Evolutionary conservation across 2,113 vertebrate genomes (phyloP).

Genomic region (Ammodytes dubius): DNA sequence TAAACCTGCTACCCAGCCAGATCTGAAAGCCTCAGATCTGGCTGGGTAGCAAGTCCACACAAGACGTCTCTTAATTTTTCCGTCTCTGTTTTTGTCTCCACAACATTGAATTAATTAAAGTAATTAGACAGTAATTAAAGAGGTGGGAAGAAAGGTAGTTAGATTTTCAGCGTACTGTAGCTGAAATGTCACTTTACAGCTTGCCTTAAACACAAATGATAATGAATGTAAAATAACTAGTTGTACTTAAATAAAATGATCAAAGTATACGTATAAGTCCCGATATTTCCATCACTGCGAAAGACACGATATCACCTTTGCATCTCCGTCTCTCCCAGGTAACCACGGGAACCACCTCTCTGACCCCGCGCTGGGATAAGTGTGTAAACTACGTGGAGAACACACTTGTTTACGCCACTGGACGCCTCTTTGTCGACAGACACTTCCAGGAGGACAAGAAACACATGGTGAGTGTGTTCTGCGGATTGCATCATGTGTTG

Average conservation of each 20-base stretch:
- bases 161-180: background rate
- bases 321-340: constrained; percentile 82
- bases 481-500: background rate
- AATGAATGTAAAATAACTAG: background rate
- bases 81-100: background rate
- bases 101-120: background rate
- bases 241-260: background rate
- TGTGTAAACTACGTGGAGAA: constrained; percentile 95
- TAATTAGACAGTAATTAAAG: constrained; percentile 6
- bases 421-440: constrained; percentile 93
- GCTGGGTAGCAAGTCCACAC: background rate
- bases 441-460: constrained; percentile 99
- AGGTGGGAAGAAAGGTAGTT: background rate
- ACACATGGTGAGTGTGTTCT: constrained; percentile 85
- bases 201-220: background rate
- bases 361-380: constrained; percentile 96
- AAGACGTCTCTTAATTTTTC: background rate
- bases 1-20: too few relatives aligned
- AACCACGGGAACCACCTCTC: constrained; percentile 92
- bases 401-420: constrained; percentile 90
- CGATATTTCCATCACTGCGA: background rate
- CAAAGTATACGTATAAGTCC: background rate
- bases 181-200: background rate
- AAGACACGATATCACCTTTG: constrained; percentile 23
- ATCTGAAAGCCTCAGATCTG: too few relatives aligned